These are phyloP conservation scores for Strigops habroptila DNA, from an alignment of 2,113 vertebrate genomes.

Conservation along the genomic window DNA sequence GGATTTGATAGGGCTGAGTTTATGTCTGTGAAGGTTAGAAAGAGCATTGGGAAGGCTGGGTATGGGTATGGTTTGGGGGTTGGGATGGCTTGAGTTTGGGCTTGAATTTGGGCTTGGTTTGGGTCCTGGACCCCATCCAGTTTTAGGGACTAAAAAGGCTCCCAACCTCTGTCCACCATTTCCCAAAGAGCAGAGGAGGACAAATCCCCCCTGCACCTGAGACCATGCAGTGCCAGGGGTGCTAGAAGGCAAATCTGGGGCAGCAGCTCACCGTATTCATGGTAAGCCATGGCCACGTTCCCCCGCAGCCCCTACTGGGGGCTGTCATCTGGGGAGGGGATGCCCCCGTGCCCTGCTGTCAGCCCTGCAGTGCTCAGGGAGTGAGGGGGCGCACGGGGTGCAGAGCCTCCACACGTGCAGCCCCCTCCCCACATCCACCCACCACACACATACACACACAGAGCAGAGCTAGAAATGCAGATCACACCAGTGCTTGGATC, in stretches of 20 bases:
- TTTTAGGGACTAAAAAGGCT: background rate
- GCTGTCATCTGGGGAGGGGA: background rate
- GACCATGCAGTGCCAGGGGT: background rate
- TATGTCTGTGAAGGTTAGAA: background rate
- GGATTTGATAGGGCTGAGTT: background rate
- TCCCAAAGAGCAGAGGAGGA: background rate
- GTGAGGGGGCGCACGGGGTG: background rate
- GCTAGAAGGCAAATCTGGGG: background rate
- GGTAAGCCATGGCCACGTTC: accelerated
- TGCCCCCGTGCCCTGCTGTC: background rate
- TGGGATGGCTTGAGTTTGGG: background rate
- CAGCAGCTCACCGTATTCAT: accelerated
- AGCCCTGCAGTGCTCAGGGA: background rate
- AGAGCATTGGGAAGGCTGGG: background rate
- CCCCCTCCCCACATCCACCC: too few species aligned
- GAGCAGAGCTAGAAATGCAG: background rate
- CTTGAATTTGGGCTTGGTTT: background rate
- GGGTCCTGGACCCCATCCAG: background rate
- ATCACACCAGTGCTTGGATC: background rate
- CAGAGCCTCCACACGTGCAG: background rate
- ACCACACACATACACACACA: accelerated
- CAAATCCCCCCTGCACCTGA: background rate
- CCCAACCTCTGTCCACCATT: background rate
- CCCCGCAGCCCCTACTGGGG: accelerated
- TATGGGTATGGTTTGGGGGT: too few species aligned